Conservation (phyloP, 2,888 invertebrate genomes). For the Timema cristinae region DNA sequence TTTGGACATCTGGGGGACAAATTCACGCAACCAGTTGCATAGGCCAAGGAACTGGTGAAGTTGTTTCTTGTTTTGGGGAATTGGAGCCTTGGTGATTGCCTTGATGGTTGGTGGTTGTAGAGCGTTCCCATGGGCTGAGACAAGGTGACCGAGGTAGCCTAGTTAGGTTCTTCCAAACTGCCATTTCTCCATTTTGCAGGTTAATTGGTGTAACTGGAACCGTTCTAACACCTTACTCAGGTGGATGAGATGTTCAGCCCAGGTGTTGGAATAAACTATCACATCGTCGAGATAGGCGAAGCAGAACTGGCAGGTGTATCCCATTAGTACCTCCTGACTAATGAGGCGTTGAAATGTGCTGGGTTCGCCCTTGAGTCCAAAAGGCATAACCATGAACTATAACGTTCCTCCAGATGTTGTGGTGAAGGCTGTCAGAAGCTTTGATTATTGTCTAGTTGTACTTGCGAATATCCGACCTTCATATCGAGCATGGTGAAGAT, state of each 20-base stretch:
- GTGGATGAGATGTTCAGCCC: not conserved
- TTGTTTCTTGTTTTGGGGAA: no score
- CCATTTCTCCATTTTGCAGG: not conserved
- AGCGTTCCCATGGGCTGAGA: no score
- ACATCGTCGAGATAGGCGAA: not conserved
- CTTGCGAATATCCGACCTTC: constrained; percentile 28
- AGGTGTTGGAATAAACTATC: not conserved
- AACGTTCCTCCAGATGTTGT: constrained; percentile 16
- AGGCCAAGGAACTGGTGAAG: no score
- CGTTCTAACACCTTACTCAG: not conserved
- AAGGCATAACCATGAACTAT: not conserved
- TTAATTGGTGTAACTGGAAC: not conserved
- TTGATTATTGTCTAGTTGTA: constrained; percentile 14
- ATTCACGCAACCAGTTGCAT: no score
- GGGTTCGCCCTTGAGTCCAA: not conserved
- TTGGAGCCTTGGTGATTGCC: no score
- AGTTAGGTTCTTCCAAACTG: no score
- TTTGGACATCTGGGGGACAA: no score
- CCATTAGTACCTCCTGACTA: not conserved
- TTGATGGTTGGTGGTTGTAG: no score
- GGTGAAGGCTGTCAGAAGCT: constrained; percentile 26
- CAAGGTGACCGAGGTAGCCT: no score
- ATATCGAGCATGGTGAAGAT: constrained; percentile 27
- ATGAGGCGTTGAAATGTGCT: not conserved
- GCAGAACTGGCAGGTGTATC: not conserved